Conservation (phyloP, 2,888 invertebrate genomes). For the Mongoloraphidia duomilia region DNA sequence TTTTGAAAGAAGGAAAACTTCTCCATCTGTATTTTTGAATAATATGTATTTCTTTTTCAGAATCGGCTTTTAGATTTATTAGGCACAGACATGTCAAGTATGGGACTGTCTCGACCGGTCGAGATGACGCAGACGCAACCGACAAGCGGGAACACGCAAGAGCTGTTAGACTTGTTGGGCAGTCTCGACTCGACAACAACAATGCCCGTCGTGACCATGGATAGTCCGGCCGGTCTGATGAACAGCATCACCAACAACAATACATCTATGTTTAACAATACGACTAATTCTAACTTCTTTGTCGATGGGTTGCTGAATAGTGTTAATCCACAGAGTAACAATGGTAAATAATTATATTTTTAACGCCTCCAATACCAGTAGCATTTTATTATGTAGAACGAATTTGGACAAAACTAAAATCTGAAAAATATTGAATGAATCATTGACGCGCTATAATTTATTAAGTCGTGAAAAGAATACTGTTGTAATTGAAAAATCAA, state of each 20-base stretch:
- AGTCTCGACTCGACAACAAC: slow-evolving; percentile 47
- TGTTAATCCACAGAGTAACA: slow-evolving; percentile 19
- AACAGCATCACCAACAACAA: slow-evolving; percentile 26
- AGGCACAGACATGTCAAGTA: slow-evolving; percentile 33
- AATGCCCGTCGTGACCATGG: slow-evolving; percentile 19
- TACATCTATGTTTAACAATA: slow-evolving; percentile 20
- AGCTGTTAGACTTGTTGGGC: slow-evolving; percentile 77
- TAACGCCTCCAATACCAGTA: background rate
- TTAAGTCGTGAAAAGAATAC: too few relatives aligned
- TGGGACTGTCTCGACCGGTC: slow-evolving; percentile 29
- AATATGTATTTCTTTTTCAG: slow-evolving; percentile 32
- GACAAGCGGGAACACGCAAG: slow-evolving; percentile 45
- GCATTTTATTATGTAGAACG: too few relatives aligned
- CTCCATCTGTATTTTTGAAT: background rate
- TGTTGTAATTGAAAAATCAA: too few relatives aligned
- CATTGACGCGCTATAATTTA: too few relatives aligned
- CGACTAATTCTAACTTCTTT: slow-evolving; percentile 36
- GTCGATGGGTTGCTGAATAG: slow-evolving; percentile 43
- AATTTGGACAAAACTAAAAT: too few relatives aligned
- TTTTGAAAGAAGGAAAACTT: background rate
- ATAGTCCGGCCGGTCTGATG: slow-evolving; percentile 23
- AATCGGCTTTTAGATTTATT: slow-evolving; percentile 77
- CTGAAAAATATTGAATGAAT: too few relatives aligned
- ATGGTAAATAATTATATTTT: slow-evolving; percentile 18
- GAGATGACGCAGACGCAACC: slow-evolving; percentile 27